Conservation (phyloP, 2,113 vertebrate species). For the Carassius gibelio region DNA sequence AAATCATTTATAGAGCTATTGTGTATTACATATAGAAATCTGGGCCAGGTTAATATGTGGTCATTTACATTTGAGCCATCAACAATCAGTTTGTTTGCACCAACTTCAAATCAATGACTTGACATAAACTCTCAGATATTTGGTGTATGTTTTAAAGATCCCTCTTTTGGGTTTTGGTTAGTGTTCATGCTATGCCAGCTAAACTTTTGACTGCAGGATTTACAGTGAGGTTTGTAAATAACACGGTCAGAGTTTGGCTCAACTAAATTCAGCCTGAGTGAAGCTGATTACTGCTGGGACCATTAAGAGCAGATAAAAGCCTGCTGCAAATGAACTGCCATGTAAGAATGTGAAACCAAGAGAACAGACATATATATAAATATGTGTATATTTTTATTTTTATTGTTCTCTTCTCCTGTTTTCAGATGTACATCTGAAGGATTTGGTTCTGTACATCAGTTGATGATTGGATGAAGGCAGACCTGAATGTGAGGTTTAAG, state of each 20-base stretch:
- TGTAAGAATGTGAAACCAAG: not conserved
- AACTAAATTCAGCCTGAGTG: conserved; percentile 28
- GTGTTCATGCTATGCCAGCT: conserved; percentile 26
- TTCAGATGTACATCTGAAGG: no score
- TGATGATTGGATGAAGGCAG: no score
- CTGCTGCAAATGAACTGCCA: not conserved
- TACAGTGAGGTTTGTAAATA: conserved; percentile 41
- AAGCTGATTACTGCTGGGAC: conserved; percentile 30
- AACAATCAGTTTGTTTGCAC: no score
- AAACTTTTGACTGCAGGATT: conserved; percentile 36
- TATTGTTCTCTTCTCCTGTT: no score
- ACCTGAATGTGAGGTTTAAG: no score
- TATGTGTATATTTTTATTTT: no score
- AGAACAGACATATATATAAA: no score
- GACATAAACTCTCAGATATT: no score
- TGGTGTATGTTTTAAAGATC: conserved; percentile 21
- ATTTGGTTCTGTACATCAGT: no score
- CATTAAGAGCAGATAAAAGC: not conserved
- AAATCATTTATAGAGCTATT: not conserved
- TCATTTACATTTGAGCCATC: not conserved
- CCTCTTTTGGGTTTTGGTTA: conserved; percentile 19
- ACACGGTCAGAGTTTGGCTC: conserved; percentile 23
- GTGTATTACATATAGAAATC: not conserved
- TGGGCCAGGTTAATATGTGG: no score
- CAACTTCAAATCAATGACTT: no score